These are phyloP conservation scores for Oreonectes daqikongensis DNA, from an alignment of 2,797 vertebrate genomes.

Conservation along the genomic window DNA sequence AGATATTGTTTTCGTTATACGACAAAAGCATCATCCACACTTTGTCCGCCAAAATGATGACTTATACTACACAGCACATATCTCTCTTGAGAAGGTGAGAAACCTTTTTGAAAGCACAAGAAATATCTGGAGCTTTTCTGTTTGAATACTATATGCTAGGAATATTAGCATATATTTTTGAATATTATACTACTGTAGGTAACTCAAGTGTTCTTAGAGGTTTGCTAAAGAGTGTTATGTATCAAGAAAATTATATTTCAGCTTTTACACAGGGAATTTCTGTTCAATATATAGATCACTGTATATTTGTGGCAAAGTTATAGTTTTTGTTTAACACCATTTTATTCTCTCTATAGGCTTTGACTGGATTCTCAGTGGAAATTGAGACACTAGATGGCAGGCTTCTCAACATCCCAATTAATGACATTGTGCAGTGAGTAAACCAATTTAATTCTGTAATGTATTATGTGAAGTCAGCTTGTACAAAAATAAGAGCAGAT, in stretches of 20 bases:
- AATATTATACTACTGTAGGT: neutral
- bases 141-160: neutral
- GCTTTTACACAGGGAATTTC: no score
- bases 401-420: conserved; percentile 87
- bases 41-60: conserved; percentile 79
- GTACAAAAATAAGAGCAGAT: no score
- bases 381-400: conserved; percentile 89
- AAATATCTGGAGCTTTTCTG: neutral
- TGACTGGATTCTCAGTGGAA: conserved; percentile 85
- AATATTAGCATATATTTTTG: no score
- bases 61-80: conserved; percentile 75
- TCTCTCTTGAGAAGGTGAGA: conserved; percentile 88
- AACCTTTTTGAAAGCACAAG: neutral
- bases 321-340: no score
- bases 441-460: no score
- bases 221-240: no score
- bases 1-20: conserved; percentile 89
- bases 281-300: no score
- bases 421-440: conserved; percentile 92
- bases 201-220: neutral
- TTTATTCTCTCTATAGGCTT: conserved; percentile 74
- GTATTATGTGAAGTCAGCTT: no score
- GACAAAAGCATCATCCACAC: conserved; percentile 83
- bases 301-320: no score
- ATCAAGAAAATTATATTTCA: no score